These are phyloP conservation scores for Trichechus manatus DNA, from an alignment of 2,113 vertebrate genomes.

Conservation along the genomic window DNA sequence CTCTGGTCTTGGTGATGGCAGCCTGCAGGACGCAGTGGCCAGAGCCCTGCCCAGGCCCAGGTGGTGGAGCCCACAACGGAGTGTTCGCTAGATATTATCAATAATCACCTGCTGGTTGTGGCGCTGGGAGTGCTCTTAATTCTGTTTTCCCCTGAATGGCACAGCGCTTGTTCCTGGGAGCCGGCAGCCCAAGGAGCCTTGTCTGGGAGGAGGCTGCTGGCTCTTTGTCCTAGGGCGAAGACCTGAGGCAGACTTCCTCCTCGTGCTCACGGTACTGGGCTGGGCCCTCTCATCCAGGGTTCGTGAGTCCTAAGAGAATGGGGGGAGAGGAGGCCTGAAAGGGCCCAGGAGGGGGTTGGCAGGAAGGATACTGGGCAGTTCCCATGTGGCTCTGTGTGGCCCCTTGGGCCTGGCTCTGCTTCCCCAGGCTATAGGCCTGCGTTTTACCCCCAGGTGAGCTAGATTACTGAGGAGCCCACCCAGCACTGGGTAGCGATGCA, in stretches of 20 bases:
- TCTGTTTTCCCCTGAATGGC: neutral
- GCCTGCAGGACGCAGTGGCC: no score
- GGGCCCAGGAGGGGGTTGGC: neutral
- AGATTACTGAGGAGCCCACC: no score
- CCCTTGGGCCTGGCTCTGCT: no score
- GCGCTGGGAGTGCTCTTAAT: neutral
- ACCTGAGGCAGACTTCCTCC: neutral
- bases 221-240: no score
- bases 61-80: neutral
- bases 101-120: neutral
- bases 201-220: no score
- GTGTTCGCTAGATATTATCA: neutral
- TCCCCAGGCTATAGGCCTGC: no score
- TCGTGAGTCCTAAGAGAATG: neutral
- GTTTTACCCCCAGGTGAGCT: no score
- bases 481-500: no score
- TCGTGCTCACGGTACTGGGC: neutral
- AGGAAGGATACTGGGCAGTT: neutral
- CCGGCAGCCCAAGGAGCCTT: neutral
- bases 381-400: no score
- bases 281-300: neutral
- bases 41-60: no score
- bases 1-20: no score
- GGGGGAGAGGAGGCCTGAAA: neutral
- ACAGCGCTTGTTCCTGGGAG: no score